Evolutionary conservation across 2,888 invertebrate species (phyloP).

Genomic region (Argyra leucocephala): DNA sequence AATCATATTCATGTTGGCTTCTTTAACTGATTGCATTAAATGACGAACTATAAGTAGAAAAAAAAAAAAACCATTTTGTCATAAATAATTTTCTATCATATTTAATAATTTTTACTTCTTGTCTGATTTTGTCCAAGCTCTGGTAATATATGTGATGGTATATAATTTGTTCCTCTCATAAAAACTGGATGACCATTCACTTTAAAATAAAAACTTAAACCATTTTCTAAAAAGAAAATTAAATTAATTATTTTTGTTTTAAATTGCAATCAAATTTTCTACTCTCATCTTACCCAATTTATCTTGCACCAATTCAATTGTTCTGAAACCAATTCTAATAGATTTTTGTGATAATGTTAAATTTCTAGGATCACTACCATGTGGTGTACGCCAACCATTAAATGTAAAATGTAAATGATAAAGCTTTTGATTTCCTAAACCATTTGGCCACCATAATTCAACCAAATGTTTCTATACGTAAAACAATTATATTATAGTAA

Average conservation of each 20-base stretch:
- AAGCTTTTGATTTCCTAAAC: slow-evolving; percentile 69
- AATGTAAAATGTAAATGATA: slow-evolving; percentile 56
- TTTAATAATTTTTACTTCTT: slow-evolving; percentile 42
- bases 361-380: slow-evolving; percentile 28
- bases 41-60: slow-evolving; percentile 45
- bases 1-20: slow-evolving; percentile 82
- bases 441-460: slow-evolving; percentile 90
- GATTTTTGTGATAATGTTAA: slow-evolving; percentile 44
- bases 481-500: slow-evolving; percentile 5
- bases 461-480: slow-evolving; percentile 43
- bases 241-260: background rate
- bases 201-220: slow-evolving; percentile 74
- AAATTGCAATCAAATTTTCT: background rate
- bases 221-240: slow-evolving; percentile 43
- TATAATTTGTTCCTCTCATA: slow-evolving; percentile 91
- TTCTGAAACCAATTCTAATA: slow-evolving; percentile 75
- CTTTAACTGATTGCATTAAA: slow-evolving; percentile 59
- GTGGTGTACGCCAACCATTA: slow-evolving; percentile 34
- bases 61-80: too few species aligned
- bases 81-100: background rate
- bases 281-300: slow-evolving; percentile 34
- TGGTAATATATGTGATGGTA: slow-evolving; percentile 77
- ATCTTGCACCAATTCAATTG: slow-evolving; percentile 71
- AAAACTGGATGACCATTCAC: slow-evolving; percentile 82
- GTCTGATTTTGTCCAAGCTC: slow-evolving; percentile 53